phyloP scores from a whole-genome alignment of 2,113 vertebrate species.

The Chunga burmeisteri region DNA sequence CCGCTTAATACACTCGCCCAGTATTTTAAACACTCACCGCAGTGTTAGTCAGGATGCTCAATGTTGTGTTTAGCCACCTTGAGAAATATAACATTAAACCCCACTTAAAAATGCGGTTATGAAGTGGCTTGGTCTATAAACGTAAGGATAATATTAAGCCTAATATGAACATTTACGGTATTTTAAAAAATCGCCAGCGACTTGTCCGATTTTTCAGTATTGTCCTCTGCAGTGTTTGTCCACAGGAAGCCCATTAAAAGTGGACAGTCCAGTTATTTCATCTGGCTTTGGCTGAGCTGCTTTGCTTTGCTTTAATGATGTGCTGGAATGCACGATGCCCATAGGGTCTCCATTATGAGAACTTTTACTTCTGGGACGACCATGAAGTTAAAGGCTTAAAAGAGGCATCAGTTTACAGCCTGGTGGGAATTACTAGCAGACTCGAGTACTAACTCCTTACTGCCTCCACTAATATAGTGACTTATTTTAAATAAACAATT shows the following conservation, averaged over 20 bases:
- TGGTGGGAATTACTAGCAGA: constrained; percentile 85
- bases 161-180: constrained; percentile 60
- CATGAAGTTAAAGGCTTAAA: constrained; percentile 84
- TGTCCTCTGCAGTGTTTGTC: constrained; percentile 76
- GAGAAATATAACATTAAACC: constrained; percentile 64
- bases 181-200: constrained; percentile 62
- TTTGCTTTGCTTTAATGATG: constrained; percentile 89
- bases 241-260: constrained; percentile 86
- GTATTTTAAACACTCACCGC: background rate
- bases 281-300: constrained; percentile 86
- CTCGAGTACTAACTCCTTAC: constrained; percentile 77
- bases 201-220: constrained; percentile 64
- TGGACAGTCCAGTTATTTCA: constrained; percentile 88
- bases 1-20: background rate
- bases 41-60: constrained; percentile 24
- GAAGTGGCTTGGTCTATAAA: constrained; percentile 66
- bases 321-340: constrained; percentile 91
- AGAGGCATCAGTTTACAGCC: constrained; percentile 89
- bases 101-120: constrained; percentile 56
- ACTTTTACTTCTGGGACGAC: constrained; percentile 82
- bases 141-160: constrained; percentile 59
- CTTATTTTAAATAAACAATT: constrained; percentile 85
- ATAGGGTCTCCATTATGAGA: constrained; percentile 93
- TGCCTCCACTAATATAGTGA: constrained; percentile 78
- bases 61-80: constrained; percentile 50